phyloP scores from a whole-genome alignment of 2,113 vertebrate genomes.

The Eudyptes chrysolophus region DNA sequence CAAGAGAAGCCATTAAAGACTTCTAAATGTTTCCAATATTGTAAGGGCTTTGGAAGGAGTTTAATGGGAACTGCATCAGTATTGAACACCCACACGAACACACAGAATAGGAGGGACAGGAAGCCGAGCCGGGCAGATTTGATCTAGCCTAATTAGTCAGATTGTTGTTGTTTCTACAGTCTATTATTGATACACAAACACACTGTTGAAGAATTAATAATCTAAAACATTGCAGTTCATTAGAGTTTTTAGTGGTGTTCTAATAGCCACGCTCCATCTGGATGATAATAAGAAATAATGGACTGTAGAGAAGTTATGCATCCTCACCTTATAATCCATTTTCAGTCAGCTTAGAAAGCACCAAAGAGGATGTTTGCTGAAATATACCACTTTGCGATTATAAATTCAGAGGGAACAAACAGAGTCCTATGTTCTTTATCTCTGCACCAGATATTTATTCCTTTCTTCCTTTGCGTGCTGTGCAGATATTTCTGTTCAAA shows the following conservation, averaged over 20 bases:
- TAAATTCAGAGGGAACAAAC: background rate
- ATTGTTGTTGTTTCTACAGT: background rate
- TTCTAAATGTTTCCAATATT: background rate
- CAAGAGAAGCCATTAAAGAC: background rate
- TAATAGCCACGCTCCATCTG: background rate
- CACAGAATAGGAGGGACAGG: background rate
- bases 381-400: background rate
- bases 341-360: slow-evolving; percentile 24
- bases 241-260: slow-evolving; percentile 17
- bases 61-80: background rate
- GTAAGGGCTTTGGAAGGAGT: background rate
- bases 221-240: slow-evolving; percentile 12
- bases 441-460: background rate
- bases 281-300: slow-evolving; percentile 45
- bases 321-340: slow-evolving; percentile 44
- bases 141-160: slow-evolving; percentile 36
- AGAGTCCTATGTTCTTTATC: background rate
- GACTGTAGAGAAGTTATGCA: background rate
- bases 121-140: background rate
- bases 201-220: slow-evolving; percentile 11
- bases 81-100: background rate
- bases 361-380: background rate
- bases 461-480: background rate
- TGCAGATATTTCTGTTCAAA: background rate
- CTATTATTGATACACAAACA: slow-evolving; percentile 32